Base-by-base conservation (phyloP, 2,888 invertebrate species). In the Nezara viridula region DNA sequence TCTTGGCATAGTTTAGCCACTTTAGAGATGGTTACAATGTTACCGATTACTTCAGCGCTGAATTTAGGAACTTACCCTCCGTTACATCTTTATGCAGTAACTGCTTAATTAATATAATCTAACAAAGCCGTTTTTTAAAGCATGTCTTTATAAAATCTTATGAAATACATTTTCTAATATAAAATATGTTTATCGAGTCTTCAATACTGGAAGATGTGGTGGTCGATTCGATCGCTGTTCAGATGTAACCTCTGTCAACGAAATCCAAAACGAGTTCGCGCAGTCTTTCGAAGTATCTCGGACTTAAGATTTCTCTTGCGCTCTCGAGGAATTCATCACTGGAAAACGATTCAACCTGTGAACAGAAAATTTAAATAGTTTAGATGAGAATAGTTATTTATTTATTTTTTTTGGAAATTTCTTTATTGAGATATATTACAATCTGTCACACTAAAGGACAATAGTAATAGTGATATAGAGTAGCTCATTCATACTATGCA, bases 241-340 rank as follows among this genome's bases (percentile, higher is more conserved):
- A 91, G 47, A 91, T 90, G 86, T 89, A 91, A 0, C 91, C 90
- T 85, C 90, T 90, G 60, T 91, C 90, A 40, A 90, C 90, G 90
- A 90, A 91, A 60, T 91, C 90, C 19, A 91, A 88, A 0, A 91
- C 91, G 32, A 91, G 89, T 21, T 89, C 88, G 60, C 90, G 90
- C 24, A 91, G 89, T 49, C 90, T 89, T 19, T 91, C 89, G 60
- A 73, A 81, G 86, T 91, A 91, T 9, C 55, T 85, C 19, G 89
- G 89, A 9, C 90, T 90, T 50, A 91, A 49, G 5, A 86, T 87
- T 44, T 90, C 81, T 21, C 85, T n/a, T 16, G 89, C 81, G 19
- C 73, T 49, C 21, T 89, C 87, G 2, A 89, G 89, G 50, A 89
- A 89, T 47, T 88, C 89, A 52, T 77, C 77, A 7, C 49, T 89